Percentiles rank a stretch among this genome's conserved stretches.
Conservation (phyloP, 2,888 invertebrate species). For the Spisula solida region DNA sequence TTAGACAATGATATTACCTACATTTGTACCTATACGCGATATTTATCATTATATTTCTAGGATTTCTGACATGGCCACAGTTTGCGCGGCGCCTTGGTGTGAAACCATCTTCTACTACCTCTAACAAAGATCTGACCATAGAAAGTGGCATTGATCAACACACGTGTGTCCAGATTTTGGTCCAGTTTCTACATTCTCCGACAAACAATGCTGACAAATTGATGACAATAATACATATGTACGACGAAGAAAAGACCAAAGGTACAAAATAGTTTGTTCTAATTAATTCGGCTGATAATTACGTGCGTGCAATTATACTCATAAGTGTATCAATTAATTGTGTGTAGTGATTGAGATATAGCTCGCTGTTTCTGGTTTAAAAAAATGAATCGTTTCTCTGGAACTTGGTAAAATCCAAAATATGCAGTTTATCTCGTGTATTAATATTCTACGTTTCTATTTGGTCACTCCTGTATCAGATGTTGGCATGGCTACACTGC, state of each 20-base stretch:
- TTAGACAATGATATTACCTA: too few species aligned
- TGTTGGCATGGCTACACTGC: neutral
- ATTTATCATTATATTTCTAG: neutral
- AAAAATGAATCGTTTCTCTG: neutral
- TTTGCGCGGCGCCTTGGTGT: neutral
- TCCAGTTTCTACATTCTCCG: neutral
- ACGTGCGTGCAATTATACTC: too few species aligned
- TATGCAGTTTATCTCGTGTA: too few species aligned
- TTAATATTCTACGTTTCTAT: neutral
- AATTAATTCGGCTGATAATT: too few species aligned
- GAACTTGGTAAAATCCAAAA: neutral
- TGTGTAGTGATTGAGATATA: too few species aligned
- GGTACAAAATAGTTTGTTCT: neutral
- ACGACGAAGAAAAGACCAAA: neutral
- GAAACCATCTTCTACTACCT: neutral
- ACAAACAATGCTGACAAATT: neutral
- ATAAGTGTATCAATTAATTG: too few species aligned
- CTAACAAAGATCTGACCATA: neutral
- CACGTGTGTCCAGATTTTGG: neutral
- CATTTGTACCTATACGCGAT: neutral
- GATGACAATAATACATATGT: neutral
- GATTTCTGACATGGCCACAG: neutral
- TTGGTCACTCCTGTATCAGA: too few species aligned
- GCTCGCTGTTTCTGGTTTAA: neutral
- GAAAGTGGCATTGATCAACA: neutral